Percentiles rank a stretch among this genome's conserved stretches.
These are phyloP conservation scores for Clarias platycephalus DNA, from an alignment of 2,797 vertebrate species.

Conservation along the genomic window DNA sequence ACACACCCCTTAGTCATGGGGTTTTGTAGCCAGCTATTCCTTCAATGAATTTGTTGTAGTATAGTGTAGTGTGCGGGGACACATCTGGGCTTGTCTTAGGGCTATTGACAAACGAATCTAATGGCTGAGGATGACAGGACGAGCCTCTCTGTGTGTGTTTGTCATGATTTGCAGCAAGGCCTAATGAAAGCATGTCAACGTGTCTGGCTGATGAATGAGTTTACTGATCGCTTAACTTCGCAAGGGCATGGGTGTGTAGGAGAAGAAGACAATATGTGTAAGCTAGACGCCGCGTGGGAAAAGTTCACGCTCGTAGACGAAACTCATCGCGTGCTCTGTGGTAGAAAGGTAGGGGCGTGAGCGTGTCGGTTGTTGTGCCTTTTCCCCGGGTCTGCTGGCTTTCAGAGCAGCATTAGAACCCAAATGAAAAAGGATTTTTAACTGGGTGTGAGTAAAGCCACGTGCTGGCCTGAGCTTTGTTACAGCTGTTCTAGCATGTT, in stretches of 20 bases:
- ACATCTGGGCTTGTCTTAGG: constrained; percentile 24
- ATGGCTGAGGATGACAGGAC: background rate
- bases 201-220: constrained; percentile 21
- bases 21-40: background rate
- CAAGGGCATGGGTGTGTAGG: constrained; percentile 10
- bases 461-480: constrained; percentile 32
- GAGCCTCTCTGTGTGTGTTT: constrained; percentile 29
- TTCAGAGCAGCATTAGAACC: background rate
- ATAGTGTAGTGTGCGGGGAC: background rate
- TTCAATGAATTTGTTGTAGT: background rate
- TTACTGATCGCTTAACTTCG: constrained; percentile 9
- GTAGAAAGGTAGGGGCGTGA: background rate
- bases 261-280: constrained; percentile 14
- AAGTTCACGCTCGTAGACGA: background rate
- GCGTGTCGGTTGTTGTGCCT: background rate
- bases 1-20: background rate
- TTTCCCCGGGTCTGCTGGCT: background rate
- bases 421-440: constrained; percentile 29
- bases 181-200: constrained; percentile 41
- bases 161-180: constrained; percentile 30
- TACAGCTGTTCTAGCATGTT: constrained; percentile 19
- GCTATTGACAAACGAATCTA: constrained; percentile 23
- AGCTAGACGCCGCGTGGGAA: constrained; percentile 3
- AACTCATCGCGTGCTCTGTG: background rate
- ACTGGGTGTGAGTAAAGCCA: constrained; percentile 23